Evolutionary conservation across 2,113 vertebrate genomes (phyloP).

Genomic region (Hippocampus guttulatus): DNA sequence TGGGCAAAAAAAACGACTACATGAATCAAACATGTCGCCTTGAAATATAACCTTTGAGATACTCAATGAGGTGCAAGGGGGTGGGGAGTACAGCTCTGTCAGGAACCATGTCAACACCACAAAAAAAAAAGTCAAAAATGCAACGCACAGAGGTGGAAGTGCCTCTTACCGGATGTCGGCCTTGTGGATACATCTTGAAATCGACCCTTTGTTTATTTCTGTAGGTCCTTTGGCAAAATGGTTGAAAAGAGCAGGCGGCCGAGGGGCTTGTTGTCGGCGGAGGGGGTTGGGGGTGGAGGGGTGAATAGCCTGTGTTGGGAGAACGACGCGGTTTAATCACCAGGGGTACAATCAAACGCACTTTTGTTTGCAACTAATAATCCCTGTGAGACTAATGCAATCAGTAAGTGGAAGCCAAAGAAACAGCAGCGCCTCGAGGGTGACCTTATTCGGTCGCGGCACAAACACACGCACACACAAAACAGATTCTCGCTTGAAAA

Average conservation of each 20-base stretch:
- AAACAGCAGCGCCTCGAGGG: conserved; percentile 2
- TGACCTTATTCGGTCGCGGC: conserved; percentile 55
- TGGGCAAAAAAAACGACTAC: conserved; percentile 6
- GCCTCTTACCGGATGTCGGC: conserved; percentile 91
- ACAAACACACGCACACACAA: background rate
- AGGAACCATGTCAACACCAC: conserved; percentile 31
- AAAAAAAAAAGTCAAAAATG: conserved; percentile 16
- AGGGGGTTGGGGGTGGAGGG: conserved; percentile 18
- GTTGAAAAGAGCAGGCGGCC: conserved; percentile 52
- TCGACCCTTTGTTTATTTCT: conserved; percentile 72
- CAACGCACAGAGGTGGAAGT: conserved; percentile 36
- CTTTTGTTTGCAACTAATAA: conserved; percentile 17
- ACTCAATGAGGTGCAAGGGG: conserved; percentile 27
- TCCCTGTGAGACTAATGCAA: conserved; percentile 11
- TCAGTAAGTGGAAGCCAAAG: conserved; percentile 1
- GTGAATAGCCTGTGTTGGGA: conserved; percentile 50
- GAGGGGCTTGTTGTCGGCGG: conserved; percentile 17
- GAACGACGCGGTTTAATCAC: conserved; percentile 55
- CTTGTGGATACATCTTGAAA: conserved; percentile 90
- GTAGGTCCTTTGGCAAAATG: conserved; percentile 56
- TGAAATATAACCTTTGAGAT: conserved; percentile 26
- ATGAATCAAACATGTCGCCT: conserved; percentile 21
- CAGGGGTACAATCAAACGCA: conserved; percentile 8
- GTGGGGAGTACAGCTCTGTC: conserved; percentile 10
- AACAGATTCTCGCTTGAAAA: background rate